phyloP scores from a whole-genome alignment of 64 coral and sea anemone species.

The Exaiptasia diaphana region DNA sequence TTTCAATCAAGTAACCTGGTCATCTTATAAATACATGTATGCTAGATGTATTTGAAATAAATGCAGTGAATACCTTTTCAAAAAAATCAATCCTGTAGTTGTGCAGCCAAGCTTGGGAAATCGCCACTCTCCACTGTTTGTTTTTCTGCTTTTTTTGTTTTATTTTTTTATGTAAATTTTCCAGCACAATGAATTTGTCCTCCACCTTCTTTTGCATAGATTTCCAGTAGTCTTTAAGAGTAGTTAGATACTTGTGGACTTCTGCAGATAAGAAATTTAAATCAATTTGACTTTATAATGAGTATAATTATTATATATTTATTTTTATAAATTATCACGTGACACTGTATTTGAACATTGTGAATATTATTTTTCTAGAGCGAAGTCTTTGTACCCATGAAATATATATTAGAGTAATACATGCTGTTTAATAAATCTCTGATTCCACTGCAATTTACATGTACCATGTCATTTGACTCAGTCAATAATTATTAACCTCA shows the following conservation, averaged over 20 bases:
- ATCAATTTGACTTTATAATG: too few relatives aligned
- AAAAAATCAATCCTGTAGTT: constrained; percentile 38
- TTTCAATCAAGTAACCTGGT: background rate
- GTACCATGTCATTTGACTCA: too few relatives aligned
- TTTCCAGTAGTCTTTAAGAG: constrained; percentile 21
- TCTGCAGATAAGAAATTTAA: constrained; percentile 40
- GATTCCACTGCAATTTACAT: too few relatives aligned
- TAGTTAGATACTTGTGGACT: constrained; percentile 21
- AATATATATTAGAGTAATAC: too few relatives aligned
- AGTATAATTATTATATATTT: too few relatives aligned
- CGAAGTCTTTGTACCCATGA: too few relatives aligned
- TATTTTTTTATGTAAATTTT: constrained; percentile 22
- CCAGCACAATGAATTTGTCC: constrained; percentile 23
- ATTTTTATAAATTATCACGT: too few relatives aligned
- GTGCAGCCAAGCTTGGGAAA: constrained; percentile 42
- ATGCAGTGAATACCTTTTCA: constrained; percentile 33
- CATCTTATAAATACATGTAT: background rate
- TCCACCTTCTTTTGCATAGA: constrained; percentile 29
- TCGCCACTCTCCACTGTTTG: background rate
- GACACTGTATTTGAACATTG: too few relatives aligned
- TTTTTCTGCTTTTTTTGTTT: constrained; percentile 8
- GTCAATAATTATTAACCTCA: too few relatives aligned
- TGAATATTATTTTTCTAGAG: too few relatives aligned
- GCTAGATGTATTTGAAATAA: background rate
- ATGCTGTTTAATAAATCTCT: too few relatives aligned